Evolutionary conservation across 2,797 vertebrate species (phyloP), one percentile per base, ranked within the genome.

Genomic region (Astyanax mexicanus): DNA sequence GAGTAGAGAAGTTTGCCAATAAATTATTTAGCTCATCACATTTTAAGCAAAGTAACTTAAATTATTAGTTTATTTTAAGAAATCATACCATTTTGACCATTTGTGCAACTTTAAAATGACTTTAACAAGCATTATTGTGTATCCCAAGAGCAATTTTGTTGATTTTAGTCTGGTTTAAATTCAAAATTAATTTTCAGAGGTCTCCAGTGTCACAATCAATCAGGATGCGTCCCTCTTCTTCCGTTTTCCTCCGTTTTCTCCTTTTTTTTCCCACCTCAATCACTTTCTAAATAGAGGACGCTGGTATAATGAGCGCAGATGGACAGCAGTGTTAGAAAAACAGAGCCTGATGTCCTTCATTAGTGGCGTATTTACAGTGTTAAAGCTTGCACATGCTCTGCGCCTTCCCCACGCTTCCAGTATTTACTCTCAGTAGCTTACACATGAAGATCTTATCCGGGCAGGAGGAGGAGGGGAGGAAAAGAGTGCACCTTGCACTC

Each of bases 401-500:
- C 67, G 68, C 45, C 17, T 32, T 72, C 66, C 69, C 72, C 45
- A 44, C 11, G 51, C 45, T 69, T 55, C 57, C 29, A 72, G 74
- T 66, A 72, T 86, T 84, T 81, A 84, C 74, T 74, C 74, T 74
- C 69, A 79, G 70, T 44, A 45, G 85, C 84, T 84, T 72, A 60
- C 45, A 25, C 75, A 66, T 27, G 80, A 79, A 83, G 74, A 77
- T 80, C 64, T 81, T 84, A 85, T 88, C 85, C 88, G 83, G 84
- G 81, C 74, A 84, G 81, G 54, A 80, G 69, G 70, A 17, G 23
- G 32, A 61, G 29, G 29, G n/a, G n/a, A n/a, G n/a, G 79, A 62
- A 81, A 80, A 81, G 76, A 79, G 82, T 76, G 79, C 79, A 83
- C 84, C 17, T 76, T 81, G 60, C 81, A 79, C 88, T 86, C 80